phyloP scores from a whole-genome alignment of 2,888 invertebrate genomes.

The Lycocerus yunnanus region DNA sequence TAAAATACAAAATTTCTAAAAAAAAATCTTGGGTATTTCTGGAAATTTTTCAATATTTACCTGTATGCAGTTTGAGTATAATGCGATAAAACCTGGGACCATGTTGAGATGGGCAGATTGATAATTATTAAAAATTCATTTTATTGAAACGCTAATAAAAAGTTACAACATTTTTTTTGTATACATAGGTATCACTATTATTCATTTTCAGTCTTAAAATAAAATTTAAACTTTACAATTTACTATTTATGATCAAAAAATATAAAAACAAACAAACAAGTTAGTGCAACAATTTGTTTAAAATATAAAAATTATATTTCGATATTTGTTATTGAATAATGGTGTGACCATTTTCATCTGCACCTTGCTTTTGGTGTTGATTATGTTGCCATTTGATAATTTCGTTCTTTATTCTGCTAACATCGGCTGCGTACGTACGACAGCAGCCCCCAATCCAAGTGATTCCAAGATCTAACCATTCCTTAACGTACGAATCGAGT shows the following conservation, averaged over 20 bases:
- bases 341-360: neutral
- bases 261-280: neutral
- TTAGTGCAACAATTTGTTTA: neutral
- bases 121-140: no score
- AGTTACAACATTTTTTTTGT: neutral
- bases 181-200: neutral
- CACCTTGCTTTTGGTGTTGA: conserved; percentile 2
- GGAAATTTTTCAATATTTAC: no score
- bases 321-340: neutral
- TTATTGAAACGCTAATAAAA: neutral
- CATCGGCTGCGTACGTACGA: conserved; percentile 81
- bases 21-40: no score
- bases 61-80: no score
- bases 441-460: conserved; percentile 92
- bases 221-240: neutral
- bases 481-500: conserved; percentile 72
- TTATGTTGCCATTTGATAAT: conserved; percentile 57
- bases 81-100: no score
- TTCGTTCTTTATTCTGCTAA: conserved; percentile 71
- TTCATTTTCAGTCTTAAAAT: neutral
- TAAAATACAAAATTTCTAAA: no score
- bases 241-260: neutral
- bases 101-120: no score
- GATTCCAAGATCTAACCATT: conserved; percentile 83
- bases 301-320: neutral